A percentile compares a stretch with the other conserved stretches of the same genome.
Conservation (phyloP, 2,888 invertebrate species). For the Epistrophe eligans region DNA sequence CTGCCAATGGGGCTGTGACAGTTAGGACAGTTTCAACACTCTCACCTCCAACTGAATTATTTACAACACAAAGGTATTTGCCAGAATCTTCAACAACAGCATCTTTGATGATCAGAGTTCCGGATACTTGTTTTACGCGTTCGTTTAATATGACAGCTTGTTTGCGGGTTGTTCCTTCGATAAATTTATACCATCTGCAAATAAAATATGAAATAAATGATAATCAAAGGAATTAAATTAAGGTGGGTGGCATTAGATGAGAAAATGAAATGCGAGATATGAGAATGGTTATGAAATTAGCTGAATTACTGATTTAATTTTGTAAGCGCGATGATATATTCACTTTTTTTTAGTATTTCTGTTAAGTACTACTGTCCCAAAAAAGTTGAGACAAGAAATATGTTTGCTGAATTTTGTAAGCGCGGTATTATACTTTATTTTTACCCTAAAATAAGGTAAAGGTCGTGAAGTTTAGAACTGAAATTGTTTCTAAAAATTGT, state of each 20-base stretch:
- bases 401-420: background rate
- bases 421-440: background rate
- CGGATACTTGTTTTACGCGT: constrained; percentile 95
- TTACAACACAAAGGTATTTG: constrained; percentile 96
- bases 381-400: background rate
- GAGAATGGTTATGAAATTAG: constrained; percentile 20
- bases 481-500: no score
- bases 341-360: background rate
- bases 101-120: constrained; percentile 95
- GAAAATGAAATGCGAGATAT: constrained; percentile 70
- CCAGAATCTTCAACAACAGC: constrained; percentile 97
- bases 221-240: background rate
- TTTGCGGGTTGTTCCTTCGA: constrained; percentile 93
- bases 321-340: constrained; percentile 21
- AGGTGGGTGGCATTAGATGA: constrained; percentile 23
- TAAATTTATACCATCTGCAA: constrained; percentile 97
- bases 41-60: constrained; percentile 97
- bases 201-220: constrained; percentile 47
- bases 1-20: constrained; percentile 95
- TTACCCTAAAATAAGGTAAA: background rate
- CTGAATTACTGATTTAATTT: constrained; percentile 19
- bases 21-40: constrained; percentile 96
- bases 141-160: constrained; percentile 96
- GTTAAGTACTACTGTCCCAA: background rate
- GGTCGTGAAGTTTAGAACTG: background rate